Evolutionary conservation across 2,113 vertebrate genomes (phyloP).

Genomic region (Monopterus albus): DNA sequence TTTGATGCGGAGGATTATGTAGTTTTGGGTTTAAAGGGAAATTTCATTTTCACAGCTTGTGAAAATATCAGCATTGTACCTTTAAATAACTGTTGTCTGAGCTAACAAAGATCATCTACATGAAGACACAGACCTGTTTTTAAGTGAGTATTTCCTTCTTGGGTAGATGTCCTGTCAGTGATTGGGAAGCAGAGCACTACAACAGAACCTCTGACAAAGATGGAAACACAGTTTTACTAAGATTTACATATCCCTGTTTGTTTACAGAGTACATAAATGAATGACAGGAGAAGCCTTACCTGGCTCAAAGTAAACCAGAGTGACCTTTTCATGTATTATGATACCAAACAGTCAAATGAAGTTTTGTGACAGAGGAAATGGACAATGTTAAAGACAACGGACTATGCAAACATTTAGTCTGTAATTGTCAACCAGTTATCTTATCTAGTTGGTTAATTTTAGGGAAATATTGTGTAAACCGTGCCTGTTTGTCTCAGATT

Average conservation of each 20-base stretch:
- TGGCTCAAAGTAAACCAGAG: background rate
- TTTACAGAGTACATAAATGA: too few relatives aligned
- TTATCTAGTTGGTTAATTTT: too few relatives aligned
- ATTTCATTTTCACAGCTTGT: too few relatives aligned
- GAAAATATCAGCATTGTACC: background rate
- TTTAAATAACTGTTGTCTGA: background rate
- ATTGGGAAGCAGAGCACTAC: background rate
- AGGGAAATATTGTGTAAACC: too few relatives aligned
- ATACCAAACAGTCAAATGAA: background rate
- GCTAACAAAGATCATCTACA: background rate
- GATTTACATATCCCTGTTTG: background rate
- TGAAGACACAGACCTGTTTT: background rate
- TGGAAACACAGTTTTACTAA: background rate
- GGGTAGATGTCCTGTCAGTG: background rate
- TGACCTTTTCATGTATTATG: background rate
- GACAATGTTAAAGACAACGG: too few relatives aligned
- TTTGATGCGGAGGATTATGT: background rate
- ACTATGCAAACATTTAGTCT: too few relatives aligned
- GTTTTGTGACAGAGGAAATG: background rate
- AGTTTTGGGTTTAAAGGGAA: background rate
- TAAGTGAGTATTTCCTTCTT: background rate
- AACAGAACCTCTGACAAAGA: background rate
- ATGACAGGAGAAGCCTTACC: background rate
- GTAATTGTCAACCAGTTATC: background rate
- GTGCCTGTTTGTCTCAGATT: too few relatives aligned